Conservation (phyloP, 2,797 vertebrate genomes). For the Peromyscus nudipes region DNA sequence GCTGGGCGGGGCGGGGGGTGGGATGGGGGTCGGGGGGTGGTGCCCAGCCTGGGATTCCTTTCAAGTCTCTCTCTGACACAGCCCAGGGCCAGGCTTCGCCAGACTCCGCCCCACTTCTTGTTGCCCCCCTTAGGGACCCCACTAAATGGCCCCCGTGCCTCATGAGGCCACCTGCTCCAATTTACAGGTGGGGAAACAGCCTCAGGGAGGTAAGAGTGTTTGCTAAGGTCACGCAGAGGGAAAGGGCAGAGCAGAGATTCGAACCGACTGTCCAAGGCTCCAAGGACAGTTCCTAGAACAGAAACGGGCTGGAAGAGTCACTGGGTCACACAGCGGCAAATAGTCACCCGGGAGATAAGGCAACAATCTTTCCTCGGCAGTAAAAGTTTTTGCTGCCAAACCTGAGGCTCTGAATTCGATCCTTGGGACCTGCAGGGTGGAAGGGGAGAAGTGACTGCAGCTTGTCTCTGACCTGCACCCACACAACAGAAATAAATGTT, state of each 20-base stretch:
- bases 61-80: not conserved
- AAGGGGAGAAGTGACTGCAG: not conserved
- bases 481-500: not conserved
- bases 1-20: not conserved
- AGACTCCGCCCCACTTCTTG: not conserved
- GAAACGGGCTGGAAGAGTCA: not conserved
- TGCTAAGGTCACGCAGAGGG: slow-evolving; percentile 14
- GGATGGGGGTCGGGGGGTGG: no score
- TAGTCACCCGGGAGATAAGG: no score
- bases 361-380: not conserved
- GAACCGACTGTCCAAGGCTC: not conserved
- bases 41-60: not conserved
- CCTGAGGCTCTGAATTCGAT: not conserved
- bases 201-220: not conserved
- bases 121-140: not conserved
- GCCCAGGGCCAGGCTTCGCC: not conserved
- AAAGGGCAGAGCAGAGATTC: not conserved
- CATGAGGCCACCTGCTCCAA: not conserved
- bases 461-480: not conserved
- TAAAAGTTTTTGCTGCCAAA: not conserved
- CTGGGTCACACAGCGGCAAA: not conserved
- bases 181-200: slow-evolving; percentile 72
- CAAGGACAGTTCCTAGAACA: not conserved
- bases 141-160: not conserved
- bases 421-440: not conserved